Conservation (phyloP, 1,140 invertebrate genomes). For the Epicauta chinensis region DNA sequence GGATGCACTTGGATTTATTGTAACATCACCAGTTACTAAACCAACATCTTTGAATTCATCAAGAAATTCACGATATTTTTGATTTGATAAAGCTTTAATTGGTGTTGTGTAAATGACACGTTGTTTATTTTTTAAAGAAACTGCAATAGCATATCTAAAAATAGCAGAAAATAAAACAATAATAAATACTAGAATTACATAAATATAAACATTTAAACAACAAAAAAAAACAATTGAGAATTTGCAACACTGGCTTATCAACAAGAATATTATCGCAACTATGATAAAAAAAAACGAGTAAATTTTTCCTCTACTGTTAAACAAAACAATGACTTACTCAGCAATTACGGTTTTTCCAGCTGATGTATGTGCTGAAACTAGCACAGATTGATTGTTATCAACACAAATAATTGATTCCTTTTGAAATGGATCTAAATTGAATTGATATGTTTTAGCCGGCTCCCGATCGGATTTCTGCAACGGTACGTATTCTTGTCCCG, state of each 20-base stretch:
- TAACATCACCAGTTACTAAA: slow-evolving; percentile 97
- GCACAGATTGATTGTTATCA: slow-evolving; percentile 95
- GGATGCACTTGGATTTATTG: slow-evolving; percentile 95
- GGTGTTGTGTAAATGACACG: slow-evolving; percentile 99
- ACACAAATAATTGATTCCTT: slow-evolving; percentile 96
- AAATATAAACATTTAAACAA: no score
- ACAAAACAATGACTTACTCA: slow-evolving; percentile 66
- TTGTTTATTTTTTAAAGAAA: slow-evolving; percentile 63
- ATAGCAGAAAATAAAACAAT: background rate
- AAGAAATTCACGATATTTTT: slow-evolving; percentile 97
- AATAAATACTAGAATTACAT: no score
- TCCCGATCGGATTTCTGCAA: slow-evolving; percentile 53
- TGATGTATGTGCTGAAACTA: slow-evolving; percentile 99
- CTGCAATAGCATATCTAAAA: slow-evolving; percentile 63
- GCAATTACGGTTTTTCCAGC: slow-evolving; percentile 99
- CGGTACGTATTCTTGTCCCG: slow-evolving; percentile 75
- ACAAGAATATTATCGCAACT: no score
- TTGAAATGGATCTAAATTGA: slow-evolving; percentile 97
- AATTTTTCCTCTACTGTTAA: no score
- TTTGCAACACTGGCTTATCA: no score
- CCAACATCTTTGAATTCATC: slow-evolving; percentile 99
- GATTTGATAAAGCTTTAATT: slow-evolving; percentile 99
- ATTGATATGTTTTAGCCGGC: slow-evolving; percentile 90
- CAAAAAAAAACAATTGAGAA: no score
- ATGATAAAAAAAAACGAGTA: no score